Percentiles rank a stretch among this genome's conserved stretches.
These are phyloP conservation scores for Tenthredo mesomela DNA, from an alignment of 2,888 invertebrate species.

Conservation along the genomic window DNA sequence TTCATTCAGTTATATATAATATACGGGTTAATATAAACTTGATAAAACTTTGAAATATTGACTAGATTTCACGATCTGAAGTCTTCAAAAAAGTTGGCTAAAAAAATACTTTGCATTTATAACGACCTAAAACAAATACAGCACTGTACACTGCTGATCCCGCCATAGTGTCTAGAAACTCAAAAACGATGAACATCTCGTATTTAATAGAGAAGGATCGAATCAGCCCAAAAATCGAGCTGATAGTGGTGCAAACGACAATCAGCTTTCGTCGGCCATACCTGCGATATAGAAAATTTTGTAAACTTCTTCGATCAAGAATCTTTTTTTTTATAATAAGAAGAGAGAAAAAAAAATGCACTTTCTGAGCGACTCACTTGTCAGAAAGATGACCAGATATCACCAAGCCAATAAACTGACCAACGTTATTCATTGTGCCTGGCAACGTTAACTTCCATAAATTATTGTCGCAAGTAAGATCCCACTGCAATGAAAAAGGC, in stretches of 20 bases:
- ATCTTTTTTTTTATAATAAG: neutral
- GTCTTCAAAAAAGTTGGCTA: neutral
- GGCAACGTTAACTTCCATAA: constrained; percentile 86
- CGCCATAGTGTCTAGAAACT: constrained; percentile 86
- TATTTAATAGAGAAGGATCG: constrained; percentile 86
- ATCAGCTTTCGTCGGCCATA: constrained; percentile 84
- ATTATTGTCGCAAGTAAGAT: constrained; percentile 82
- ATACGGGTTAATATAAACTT: neutral
- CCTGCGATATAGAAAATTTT: constrained; percentile 70
- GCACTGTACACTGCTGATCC: constrained; percentile 87
- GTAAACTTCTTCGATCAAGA: neutral
- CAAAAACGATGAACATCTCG: constrained; percentile 84
- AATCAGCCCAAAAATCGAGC: constrained; percentile 84
- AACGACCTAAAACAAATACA: constrained; percentile 86
- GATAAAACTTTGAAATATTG: neutral
- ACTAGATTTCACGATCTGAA: neutral
- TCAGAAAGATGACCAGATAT: constrained; percentile 84
- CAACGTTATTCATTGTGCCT: constrained; percentile 87
- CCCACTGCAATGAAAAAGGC: constrained; percentile 79
- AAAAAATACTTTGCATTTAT: constrained; percentile 52
- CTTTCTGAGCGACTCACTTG: constrained; percentile 78
- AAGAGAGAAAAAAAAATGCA: neutral
- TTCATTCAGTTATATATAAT: constrained; percentile 1
- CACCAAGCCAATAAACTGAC: constrained; percentile 86
- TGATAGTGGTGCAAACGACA: constrained; percentile 81